A percentile compares a stretch with the other conserved stretches of the same genome.
phyloP scores from a whole-genome alignment of 2,113 vertebrate genomes.

The Mustela lutreola region DNA sequence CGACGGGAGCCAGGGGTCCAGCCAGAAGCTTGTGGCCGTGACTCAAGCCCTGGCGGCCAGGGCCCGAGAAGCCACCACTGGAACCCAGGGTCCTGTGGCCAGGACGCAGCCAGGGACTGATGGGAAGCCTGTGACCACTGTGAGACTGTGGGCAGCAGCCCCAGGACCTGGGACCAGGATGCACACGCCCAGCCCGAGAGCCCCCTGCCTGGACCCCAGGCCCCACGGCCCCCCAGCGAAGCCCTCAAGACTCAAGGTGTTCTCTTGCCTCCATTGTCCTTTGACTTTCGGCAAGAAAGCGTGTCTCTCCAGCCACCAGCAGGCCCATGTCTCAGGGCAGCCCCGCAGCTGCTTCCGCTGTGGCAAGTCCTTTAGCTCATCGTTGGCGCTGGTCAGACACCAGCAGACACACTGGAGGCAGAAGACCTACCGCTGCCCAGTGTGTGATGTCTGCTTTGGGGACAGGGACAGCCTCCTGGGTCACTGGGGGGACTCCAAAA shows the following conservation, averaged over 20 bases:
- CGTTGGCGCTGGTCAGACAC: not conserved
- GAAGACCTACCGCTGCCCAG: conserved; percentile 67
- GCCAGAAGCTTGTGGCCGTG: not conserved
- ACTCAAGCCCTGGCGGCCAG: no score
- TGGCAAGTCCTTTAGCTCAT: not conserved
- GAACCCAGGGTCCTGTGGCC: not conserved
- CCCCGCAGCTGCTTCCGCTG: conserved; percentile 12
- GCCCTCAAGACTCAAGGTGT: not conserved
- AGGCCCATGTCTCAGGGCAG: conserved; percentile 40
- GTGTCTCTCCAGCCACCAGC: conserved; percentile 53
- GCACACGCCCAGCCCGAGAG: no score
- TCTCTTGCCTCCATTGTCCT: conserved; percentile 49
- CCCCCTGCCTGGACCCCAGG: not conserved
- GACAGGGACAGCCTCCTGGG: conserved; percentile 62
- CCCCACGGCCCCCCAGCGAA: not conserved
- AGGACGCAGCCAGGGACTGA: not conserved
- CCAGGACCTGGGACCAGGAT: not conserved
- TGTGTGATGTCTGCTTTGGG: conserved; percentile 68
- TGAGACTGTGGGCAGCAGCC: not conserved
- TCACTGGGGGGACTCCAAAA: conserved; percentile 46
- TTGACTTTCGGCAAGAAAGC: conserved; percentile 55
- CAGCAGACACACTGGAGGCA: conserved; percentile 62
- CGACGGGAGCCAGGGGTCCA: rapidly evolving
- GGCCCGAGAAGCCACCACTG: not conserved
- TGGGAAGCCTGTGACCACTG: not conserved